Evolutionary conservation across 2,888 invertebrate genomes (phyloP).

Genomic region (Lycophotia porphyrea): DNA sequence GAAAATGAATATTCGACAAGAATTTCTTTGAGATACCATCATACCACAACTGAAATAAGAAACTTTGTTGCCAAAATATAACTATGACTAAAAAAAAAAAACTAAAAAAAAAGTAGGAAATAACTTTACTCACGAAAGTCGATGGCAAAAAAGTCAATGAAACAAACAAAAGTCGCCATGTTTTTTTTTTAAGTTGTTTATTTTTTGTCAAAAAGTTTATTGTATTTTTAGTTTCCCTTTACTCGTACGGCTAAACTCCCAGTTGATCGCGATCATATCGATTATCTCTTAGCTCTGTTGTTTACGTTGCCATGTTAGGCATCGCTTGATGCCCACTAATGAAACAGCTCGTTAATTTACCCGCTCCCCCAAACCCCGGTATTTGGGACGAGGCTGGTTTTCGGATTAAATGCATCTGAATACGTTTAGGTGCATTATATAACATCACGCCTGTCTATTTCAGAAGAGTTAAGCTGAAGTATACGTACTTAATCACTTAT

Average conservation of each 20-base stretch:
- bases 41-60: too few species aligned
- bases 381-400: slow-evolving; percentile 40
- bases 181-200: too few species aligned
- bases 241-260: neutral
- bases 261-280: slow-evolving; percentile 16
- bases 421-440: neutral
- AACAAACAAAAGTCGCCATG: too few species aligned
- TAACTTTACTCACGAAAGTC: too few species aligned
- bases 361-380: neutral
- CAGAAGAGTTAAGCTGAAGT: neutral
- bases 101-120: neutral
- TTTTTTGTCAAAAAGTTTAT: too few species aligned
- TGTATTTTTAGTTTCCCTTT: too few species aligned
- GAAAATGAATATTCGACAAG: too few species aligned
- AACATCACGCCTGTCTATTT: neutral
- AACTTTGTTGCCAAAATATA: too few species aligned
- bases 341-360: slow-evolving; percentile 56
- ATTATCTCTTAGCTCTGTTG: slow-evolving; percentile 3
- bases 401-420: slow-evolving; percentile 31
- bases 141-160: too few species aligned
- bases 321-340: slow-evolving; percentile 31
- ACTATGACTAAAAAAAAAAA: too few species aligned
- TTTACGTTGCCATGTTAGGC: slow-evolving; percentile 21
- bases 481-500: too few species aligned
- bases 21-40: too few species aligned